Base-by-base conservation (phyloP, 2,113 vertebrate species). In the Malurus cyaneus region DNA sequence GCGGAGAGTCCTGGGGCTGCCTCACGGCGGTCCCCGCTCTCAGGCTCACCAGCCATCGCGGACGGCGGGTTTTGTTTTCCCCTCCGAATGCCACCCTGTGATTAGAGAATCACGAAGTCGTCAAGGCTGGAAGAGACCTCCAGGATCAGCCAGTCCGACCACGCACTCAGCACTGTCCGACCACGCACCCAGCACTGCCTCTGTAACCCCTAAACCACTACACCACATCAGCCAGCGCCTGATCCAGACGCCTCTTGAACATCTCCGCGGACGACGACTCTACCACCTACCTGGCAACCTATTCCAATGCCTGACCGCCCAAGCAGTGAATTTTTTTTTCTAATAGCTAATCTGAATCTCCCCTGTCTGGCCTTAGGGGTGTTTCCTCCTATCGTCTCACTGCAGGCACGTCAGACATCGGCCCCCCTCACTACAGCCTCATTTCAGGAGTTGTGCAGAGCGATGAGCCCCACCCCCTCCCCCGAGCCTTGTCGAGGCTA, bases 391-490 rank as follows among this genome's bases (percentile, higher is more conserved):
- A 21, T 5, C 2, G 10, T 44, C 59, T 65, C 50, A 12, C 31
- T 8, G 26, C 34, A 78, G n/a, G 47, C 41, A 79, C 12, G 10
- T n/a, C 49, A 44, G 76, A 57, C 26, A 44, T 11, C 5, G 0
- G 10, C 24, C 28, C 32, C 67, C 23, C 14, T 66, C 26, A 32
- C 32, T 28, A 13, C 10, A 59, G 15, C 39, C 32, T n/a, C 44
- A 7, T 53, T 44, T 36, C 69, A 39, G 46, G 28, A n/a, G 8
- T 4, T 56, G 49, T 56, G 32, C 21, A 32, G 23, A 42, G 42
- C 1, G 0, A 49, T 39, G 46, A 52, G 24, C 13, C 46, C 4
- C 10, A 17, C 7, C 26, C 13, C 39, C 4, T 8, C 20, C 7
- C 26, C 32, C 3, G 44, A 66, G 23, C 32, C 42, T 64, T 42